Conservation (phyloP, 1,140 invertebrate species). For the Psix sp. region DNA sequence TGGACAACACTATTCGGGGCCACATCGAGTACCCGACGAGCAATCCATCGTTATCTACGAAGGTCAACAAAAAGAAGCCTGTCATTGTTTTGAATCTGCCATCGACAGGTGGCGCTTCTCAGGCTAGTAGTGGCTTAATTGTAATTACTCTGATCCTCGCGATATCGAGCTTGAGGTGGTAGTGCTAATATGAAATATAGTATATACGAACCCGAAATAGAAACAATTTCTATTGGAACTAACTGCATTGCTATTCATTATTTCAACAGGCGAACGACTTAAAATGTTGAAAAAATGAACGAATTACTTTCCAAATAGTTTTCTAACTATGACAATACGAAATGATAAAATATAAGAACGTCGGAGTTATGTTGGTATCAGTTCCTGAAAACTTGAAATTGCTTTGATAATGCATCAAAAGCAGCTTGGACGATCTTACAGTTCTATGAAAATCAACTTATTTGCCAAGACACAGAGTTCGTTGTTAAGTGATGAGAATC, state of each 20-base stretch:
- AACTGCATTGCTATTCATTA: slow-evolving; percentile 1
- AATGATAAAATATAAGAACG: too few species aligned
- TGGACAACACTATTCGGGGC: slow-evolving; percentile 53
- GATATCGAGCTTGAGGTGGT: slow-evolving; percentile 56
- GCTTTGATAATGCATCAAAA: too few species aligned
- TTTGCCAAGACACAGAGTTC: too few species aligned
- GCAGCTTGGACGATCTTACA: too few species aligned
- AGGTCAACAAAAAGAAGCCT: slow-evolving; percentile 49
- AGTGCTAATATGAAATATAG: slow-evolving; percentile 29
- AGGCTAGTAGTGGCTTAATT: slow-evolving; percentile 61
- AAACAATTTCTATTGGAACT: slow-evolving; percentile 20
- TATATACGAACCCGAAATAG: slow-evolving; percentile 11
- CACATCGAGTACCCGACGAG: slow-evolving; percentile 45
- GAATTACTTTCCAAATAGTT: too few species aligned
- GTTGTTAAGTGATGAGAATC: too few species aligned
- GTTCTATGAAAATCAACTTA: too few species aligned
- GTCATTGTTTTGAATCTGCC: slow-evolving; percentile 49
- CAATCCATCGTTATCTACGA: slow-evolving; percentile 49
- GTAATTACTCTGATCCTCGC: slow-evolving; percentile 53
- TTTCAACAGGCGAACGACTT: too few species aligned
- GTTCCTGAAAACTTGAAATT: too few species aligned
- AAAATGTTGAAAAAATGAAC: too few species aligned
- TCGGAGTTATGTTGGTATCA: too few species aligned
- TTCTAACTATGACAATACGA: background rate
- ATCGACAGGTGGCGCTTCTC: slow-evolving; percentile 55